Evolutionary conservation across 2,888 invertebrate species (phyloP), one percentile per base, ranked within the genome.

Genomic region (Pheosia gnoma): DNA sequence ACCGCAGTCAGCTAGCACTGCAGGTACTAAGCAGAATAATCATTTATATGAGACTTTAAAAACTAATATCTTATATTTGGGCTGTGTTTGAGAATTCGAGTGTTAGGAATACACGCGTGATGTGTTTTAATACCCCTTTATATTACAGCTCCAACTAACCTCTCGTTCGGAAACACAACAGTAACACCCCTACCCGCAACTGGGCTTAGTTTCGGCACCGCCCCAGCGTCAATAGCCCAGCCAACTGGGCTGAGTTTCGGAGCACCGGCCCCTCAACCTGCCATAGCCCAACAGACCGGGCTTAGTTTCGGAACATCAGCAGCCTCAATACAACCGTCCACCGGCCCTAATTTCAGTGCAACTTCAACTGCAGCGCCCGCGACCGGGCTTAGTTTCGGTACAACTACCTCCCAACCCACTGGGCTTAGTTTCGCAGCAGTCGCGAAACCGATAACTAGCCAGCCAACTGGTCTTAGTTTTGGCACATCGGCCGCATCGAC

Each of bases 331-430:
- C 61, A 64, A 70, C 37, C 61, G 11, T 39, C 74, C n/a, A 65
- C 74, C 3, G 70, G 68, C 5, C 67, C 78, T n/a, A 66, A 56
- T 62, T 81, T 83, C 52, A 74, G 74, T 3, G 5, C 49, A 10
- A 58, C 62, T 8, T 43, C 58, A 62, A 51, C 36, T 65, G 61
- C 62, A 45, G 41, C 70, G 60, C 59, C 62, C 61, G 13, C 60
- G 13, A 51, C 66, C 7, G 61, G 66, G n/a, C 67, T 73, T 4
- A 57, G 62, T 45, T 65, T 66, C 11, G 65, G 63, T 9, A 51
- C 68, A 11, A 57, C 61, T 7, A 47, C 65, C 8, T 36, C 60
- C 41, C 62, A 60, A 6, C 6, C 55, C 0, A 47, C 54, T 8
- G 61, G 54, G 3, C 52, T 61, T 3, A 43, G 25, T 47, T 54